Conservation (phyloP, 2,113 vertebrate genomes). For the Rhabdornis inornatus region DNA sequence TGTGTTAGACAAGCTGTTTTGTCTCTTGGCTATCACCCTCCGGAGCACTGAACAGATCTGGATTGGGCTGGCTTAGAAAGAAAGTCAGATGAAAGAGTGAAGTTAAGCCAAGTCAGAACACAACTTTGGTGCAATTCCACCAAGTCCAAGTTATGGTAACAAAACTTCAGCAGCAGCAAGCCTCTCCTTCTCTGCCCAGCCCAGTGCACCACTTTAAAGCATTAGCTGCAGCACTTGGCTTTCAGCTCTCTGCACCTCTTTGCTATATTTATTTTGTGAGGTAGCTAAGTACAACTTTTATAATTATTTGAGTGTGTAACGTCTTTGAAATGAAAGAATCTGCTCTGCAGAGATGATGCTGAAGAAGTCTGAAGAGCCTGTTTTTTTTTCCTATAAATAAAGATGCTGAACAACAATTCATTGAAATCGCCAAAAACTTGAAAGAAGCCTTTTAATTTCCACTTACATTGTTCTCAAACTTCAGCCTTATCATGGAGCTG, state of each 20-base stretch:
- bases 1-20: slow-evolving; percentile 72
- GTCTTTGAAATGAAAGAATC: slow-evolving; percentile 28
- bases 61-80: slow-evolving; percentile 71
- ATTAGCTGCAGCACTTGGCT: slow-evolving; percentile 21
- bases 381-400: neutral
- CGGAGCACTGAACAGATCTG: slow-evolving; percentile 65
- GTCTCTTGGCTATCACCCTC: slow-evolving; percentile 63
- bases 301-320: slow-evolving; percentile 16
- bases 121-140: slow-evolving; percentile 46
- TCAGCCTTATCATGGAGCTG: slow-evolving; percentile 14
- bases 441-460: slow-evolving; percentile 34
- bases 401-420: slow-evolving; percentile 48
- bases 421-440: slow-evolving; percentile 38
- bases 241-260: slow-evolving; percentile 28
- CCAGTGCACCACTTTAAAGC: slow-evolving; percentile 50
- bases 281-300: slow-evolving; percentile 44
- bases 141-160: slow-evolving; percentile 19
- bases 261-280: slow-evolving; percentile 48
- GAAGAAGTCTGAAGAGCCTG: neutral
- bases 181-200: slow-evolving; percentile 42
- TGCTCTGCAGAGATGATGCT: neutral
- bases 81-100: slow-evolving; percentile 70
- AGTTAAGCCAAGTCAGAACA: slow-evolving; percentile 62
- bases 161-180: neutral
- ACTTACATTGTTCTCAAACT: slow-evolving; percentile 17